Conservation (phyloP, 2,888 invertebrate genomes). For the Drosophila flavopinicola region DNA sequence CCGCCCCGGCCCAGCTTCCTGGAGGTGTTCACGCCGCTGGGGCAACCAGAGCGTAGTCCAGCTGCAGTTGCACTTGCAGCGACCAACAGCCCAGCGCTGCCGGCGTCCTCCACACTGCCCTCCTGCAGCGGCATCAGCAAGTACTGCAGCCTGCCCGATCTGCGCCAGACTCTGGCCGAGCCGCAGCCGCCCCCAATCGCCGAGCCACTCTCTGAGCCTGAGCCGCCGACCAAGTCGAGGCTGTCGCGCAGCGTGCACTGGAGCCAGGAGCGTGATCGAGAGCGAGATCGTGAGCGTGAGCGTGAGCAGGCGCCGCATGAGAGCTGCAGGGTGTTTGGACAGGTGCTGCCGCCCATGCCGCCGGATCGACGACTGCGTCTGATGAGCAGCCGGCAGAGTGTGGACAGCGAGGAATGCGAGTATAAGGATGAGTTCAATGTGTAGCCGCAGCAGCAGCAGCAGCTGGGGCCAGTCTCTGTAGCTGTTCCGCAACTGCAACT, state of each 20-base stretch:
- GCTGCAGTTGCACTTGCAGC: not conserved
- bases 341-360: constrained; percentile 29
- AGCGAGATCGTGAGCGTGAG: too few species aligned
- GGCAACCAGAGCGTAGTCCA: not conserved
- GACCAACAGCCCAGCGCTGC: too few species aligned
- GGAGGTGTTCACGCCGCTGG: constrained; percentile 41
- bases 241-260: constrained; percentile 42
- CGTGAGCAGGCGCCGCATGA: not conserved
- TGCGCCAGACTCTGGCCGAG: not conserved
- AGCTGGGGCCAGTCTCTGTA: too few species aligned
- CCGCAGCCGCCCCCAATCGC: too few species aligned
- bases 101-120: not conserved
- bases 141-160: constrained; percentile 45
- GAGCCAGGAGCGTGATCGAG: constrained; percentile 25
- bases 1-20: constrained; percentile 37
- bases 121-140: constrained; percentile 13
- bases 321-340: constrained; percentile 5
- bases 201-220: not conserved
- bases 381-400: not conserved
- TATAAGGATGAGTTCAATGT: constrained; percentile 42
- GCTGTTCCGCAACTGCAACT: too few species aligned
- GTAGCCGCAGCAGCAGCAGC: constrained; percentile 31
- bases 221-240: not conserved
- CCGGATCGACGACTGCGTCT: constrained; percentile 28
- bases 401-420: not conserved